Conservation (phyloP, 2,888 invertebrate genomes). For the Cyrtodaria siliqua region DNA sequence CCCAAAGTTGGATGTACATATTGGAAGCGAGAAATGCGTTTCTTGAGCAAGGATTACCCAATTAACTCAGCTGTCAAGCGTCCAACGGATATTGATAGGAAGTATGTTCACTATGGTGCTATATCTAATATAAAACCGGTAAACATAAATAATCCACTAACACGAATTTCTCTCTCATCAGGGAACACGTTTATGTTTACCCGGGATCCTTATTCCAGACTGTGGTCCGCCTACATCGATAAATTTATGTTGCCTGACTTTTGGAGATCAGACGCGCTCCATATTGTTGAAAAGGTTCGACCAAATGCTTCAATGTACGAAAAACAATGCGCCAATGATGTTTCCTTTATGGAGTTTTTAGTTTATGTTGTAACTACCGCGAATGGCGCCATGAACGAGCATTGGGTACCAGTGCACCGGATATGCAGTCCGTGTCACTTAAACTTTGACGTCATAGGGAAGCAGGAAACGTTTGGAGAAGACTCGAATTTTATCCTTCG, state of each 20-base stretch:
- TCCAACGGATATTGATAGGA: constrained; percentile 51
- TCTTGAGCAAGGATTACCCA: constrained; percentile 33
- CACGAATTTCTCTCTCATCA: constrained; percentile 21
- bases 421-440: constrained; percentile 58
- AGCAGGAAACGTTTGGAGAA: constrained; percentile 49
- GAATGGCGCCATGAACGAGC: constrained; percentile 37
- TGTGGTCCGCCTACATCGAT: constrained; percentile 67
- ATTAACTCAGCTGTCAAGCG: not conserved
- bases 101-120: constrained; percentile 42
- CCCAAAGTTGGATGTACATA: constrained; percentile 37
- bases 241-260: constrained; percentile 65
- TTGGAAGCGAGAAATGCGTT: constrained; percentile 43
- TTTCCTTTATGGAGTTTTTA: constrained; percentile 61
- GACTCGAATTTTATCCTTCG: constrained; percentile 41
- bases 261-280: constrained; percentile 39
- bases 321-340: constrained; percentile 37
- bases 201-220: constrained; percentile 56
- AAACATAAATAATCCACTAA: constrained; percentile 8
- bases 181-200: constrained; percentile 56
- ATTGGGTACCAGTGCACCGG: constrained; percentile 44
- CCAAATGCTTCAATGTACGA: constrained; percentile 7
- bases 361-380: constrained; percentile 26
- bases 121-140: constrained; percentile 14
- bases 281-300: constrained; percentile 28
- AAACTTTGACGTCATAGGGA: constrained; percentile 50